These are phyloP conservation scores for Eutrigla gurnardus DNA, from an alignment of 2,797 vertebrate species.

Conservation along the genomic window DNA sequence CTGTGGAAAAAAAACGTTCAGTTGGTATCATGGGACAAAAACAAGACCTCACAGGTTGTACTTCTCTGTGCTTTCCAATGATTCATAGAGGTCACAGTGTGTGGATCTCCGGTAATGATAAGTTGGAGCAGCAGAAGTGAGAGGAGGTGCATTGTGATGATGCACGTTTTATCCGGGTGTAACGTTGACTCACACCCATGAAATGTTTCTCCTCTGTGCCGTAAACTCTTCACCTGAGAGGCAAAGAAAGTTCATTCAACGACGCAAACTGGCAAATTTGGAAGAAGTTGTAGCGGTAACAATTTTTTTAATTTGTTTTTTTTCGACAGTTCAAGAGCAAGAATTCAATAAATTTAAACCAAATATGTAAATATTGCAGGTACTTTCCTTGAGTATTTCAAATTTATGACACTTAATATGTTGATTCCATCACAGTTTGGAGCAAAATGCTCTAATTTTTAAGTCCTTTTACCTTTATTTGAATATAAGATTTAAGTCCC, in stretches of 20 bases:
- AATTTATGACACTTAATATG: too few relatives aligned
- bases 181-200: constrained; percentile 11
- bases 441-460: background rate
- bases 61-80: constrained; percentile 11
- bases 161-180: background rate
- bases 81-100: background rate
- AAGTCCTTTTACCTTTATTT: too few relatives aligned
- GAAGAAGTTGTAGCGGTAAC: background rate
- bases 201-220: constrained; percentile 1
- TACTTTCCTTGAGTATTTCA: too few relatives aligned
- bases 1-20: background rate
- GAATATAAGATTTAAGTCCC: too few relatives aligned
- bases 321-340: background rate
- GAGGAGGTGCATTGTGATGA: constrained; percentile 29
- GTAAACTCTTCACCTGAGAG: background rate
- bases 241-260: background rate
- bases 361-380: background rate
- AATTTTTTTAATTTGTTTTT: background rate
- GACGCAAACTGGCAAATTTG: too few relatives aligned
- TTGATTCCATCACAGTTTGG: too few relatives aligned
- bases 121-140: background rate
- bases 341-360: background rate
- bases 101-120: constrained; percentile 29
- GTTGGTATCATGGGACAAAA: constrained; percentile 3
- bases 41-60: constrained; percentile 34